phyloP scores from a whole-genome alignment of 2,113 vertebrate genomes.

The Thymallus thymallus region DNA sequence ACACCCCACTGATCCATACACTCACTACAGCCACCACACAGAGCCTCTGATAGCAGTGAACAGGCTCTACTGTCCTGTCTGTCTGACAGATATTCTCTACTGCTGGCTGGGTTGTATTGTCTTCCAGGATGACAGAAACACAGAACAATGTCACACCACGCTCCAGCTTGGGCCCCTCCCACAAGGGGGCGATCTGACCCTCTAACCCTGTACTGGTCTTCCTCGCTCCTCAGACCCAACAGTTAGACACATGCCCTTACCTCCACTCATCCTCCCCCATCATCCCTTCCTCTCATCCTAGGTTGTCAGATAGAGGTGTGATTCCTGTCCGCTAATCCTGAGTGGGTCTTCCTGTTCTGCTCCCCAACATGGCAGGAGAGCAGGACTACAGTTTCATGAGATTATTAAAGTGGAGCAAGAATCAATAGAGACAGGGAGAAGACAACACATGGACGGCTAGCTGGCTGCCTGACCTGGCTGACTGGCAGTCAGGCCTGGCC shows the following conservation, averaged over 20 bases:
- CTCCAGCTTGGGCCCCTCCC: background rate
- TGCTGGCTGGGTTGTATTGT: background rate
- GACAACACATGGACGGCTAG: slow-evolving; percentile 60
- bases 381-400: slow-evolving; percentile 44
- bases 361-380: too few species aligned
- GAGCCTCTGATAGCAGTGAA: too few species aligned
- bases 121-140: background rate
- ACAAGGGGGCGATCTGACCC: background rate
- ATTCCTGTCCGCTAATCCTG: slow-evolving; percentile 34
- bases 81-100: background rate
- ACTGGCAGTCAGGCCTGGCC: slow-evolving; percentile 45
- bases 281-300: slow-evolving; percentile 30
- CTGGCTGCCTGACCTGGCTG: slow-evolving; percentile 49
- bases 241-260: slow-evolving; percentile 40
- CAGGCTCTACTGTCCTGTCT: too few species aligned
- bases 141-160: background rate
- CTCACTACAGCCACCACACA: background rate
- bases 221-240: slow-evolving; percentile 44
- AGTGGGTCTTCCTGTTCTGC: slow-evolving; percentile 26
- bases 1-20: background rate
- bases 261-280: background rate
- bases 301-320: slow-evolving; percentile 42
- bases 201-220: background rate
- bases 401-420: slow-evolving; percentile 65
- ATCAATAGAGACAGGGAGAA: slow-evolving; percentile 54